Percentiles rank a stretch among this genome's conserved stretches.
Conservation (phyloP, 1,140 invertebrate species). For the Panagrolaimus sp. region DNA sequence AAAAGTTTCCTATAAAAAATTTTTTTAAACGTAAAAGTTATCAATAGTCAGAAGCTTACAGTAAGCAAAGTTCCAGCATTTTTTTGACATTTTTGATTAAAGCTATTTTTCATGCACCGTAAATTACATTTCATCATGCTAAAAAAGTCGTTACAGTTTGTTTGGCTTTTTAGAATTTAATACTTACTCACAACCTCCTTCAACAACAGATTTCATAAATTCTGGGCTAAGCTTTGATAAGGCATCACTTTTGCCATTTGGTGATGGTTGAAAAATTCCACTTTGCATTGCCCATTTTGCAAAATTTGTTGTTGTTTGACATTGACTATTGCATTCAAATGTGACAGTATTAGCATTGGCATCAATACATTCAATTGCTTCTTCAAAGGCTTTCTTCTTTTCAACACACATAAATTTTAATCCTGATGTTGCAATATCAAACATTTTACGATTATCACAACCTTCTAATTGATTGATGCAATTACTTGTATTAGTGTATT, state of each 20-base stretch:
- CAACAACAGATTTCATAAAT: neutral
- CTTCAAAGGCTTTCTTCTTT: neutral
- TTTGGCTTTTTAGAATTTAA: neutral
- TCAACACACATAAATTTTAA: constrained; percentile 5
- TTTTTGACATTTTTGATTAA: neutral
- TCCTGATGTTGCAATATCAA: neutral
- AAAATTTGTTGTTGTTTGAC: neutral
- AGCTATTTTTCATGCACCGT: neutral
- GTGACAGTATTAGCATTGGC: neutral
- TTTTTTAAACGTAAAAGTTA: neutral
- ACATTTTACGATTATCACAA: neutral
- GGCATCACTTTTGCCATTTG: neutral
- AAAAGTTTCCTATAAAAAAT: neutral
- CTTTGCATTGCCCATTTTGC: neutral
- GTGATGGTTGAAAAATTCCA: neutral
- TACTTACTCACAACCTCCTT: neutral
- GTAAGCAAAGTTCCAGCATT: neutral
- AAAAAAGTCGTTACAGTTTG: neutral
- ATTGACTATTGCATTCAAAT: neutral
- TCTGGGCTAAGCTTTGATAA: neutral
- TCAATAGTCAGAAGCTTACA: neutral
- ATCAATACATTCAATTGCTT: neutral
- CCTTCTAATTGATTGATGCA: neutral
- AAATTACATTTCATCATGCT: neutral
- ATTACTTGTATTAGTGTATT: neutral